Evolutionary conservation across 2,888 invertebrate species (phyloP).

Genomic region (Lymantria dispar): DNA sequence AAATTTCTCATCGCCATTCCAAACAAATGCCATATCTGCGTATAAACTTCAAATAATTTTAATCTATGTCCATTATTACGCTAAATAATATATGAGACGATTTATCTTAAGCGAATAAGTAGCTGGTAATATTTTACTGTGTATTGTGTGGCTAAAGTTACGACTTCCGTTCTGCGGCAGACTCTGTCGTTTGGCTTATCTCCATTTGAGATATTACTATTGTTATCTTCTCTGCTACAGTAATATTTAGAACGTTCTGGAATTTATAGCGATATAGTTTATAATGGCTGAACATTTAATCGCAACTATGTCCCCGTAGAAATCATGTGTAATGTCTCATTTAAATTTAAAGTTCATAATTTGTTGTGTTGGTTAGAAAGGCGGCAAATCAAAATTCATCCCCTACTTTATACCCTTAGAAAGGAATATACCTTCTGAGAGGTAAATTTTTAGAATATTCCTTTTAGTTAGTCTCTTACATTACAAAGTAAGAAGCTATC

Average conservation of each 20-base stretch:
- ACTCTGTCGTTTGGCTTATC: conserved; percentile 34
- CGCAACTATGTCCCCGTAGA: too few relatives aligned
- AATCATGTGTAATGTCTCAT: too few relatives aligned
- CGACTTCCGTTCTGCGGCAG: conserved; percentile 57
- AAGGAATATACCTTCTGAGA: too few relatives aligned
- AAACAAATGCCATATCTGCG: conserved; percentile 25
- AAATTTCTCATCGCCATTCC: too few relatives aligned
- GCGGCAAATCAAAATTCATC: too few relatives aligned
- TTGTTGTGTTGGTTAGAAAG: too few relatives aligned
- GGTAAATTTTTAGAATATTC: too few relatives aligned
- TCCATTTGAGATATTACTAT: conserved; percentile 43
- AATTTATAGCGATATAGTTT: conserved; percentile 9
- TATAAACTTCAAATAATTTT: conserved; percentile 18
- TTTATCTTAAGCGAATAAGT: conserved; percentile 71
- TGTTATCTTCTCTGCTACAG: conserved; percentile 34
- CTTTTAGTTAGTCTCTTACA: too few relatives aligned
- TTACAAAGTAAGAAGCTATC: too few relatives aligned
- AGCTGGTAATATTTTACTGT: conserved; percentile 59
- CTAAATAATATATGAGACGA: conserved; percentile 74
- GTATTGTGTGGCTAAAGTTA: conserved; percentile 51
- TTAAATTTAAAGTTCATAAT: too few relatives aligned
- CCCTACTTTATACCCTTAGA: too few relatives aligned
- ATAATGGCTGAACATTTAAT: too few relatives aligned
- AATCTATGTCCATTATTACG: conserved; percentile 59
- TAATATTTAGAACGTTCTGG: conserved; percentile 27